Base-by-base conservation (phyloP, 2,888 invertebrate species). In the Xestia c-nigrum region DNA sequence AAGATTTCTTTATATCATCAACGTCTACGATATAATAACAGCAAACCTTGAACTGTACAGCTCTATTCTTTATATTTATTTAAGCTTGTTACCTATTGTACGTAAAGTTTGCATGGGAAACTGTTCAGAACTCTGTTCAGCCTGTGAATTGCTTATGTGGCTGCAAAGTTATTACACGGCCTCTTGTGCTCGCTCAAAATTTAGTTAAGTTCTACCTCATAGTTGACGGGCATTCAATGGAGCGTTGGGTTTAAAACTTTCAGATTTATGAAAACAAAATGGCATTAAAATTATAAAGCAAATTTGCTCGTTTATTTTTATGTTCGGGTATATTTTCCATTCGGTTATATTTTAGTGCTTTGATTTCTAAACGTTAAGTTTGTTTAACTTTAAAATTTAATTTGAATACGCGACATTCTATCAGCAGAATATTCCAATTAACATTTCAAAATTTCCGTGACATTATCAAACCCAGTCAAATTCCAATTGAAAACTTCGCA, bases 91-190 rank as follows among this genome's bases (percentile, higher is more conserved):
- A 78, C 64, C 63, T 77, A 71, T 85, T 81, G 77, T 82, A 52
- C 7, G 59, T 55, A 47, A 76, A 81, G 68, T 83, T 85, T 84
- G 70, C 24, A 75, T 74, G 40, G 75, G 72, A 78, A 76, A 64
- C 74, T 74, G 64, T 79, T 77, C 31, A 75, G 46, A 74, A 80
- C 72, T 72, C 63, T 67, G 47, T 68, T 68, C 63, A 72, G 71
- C 24, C 69, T 74, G 68, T 84, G 80, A 82, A 78, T 75, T 66
- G 63, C 64, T 82, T 73, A 78, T 79, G 73, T 72, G 75, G 73
- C 64, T 66, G 21, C 47, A 14, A 71, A 78, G 55, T 75, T 82
- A 74, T 83, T 82, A 68, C 21, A 52, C 24, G 52, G 76, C 59
- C 50, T 59, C 73, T 68, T 72, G 24, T 69, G 43, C 43, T 50